Evolutionary conservation across 2,797 vertebrate species (phyloP).

Genomic region (Micromesistius poutassou): DNA sequence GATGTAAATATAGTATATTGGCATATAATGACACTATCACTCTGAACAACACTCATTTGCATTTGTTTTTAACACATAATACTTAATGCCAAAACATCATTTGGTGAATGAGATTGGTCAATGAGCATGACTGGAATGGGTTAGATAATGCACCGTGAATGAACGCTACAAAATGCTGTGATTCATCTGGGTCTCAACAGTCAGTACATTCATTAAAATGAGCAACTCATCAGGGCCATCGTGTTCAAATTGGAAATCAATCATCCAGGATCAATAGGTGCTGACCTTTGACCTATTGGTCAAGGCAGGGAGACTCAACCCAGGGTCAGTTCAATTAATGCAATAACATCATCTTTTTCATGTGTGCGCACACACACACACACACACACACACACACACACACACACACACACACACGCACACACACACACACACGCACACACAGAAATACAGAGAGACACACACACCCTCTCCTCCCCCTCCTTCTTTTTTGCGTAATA

Average conservation of each 20-base stretch:
- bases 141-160: too few relatives aligned
- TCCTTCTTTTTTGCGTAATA: too few relatives aligned
- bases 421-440: slow-evolving; percentile 4
- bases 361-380: background rate
- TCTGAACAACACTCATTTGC: background rate
- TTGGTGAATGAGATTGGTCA: too few relatives aligned
- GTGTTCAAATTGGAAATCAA: slow-evolving; percentile 14
- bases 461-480: background rate
- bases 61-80: too few relatives aligned
- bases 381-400: slow-evolving; percentile 2
- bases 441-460: background rate
- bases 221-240: slow-evolving; percentile 18
- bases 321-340: slow-evolving; percentile 15
- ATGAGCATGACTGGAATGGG: too few relatives aligned
- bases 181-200: background rate
- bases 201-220: slow-evolving; percentile 11
- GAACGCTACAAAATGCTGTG: too few relatives aligned
- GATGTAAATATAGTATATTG: too few relatives aligned
- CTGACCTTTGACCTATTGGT: slow-evolving; percentile 8
- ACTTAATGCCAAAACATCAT: too few relatives aligned
- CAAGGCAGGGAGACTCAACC: background rate
- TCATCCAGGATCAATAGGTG: slow-evolving; percentile 20
- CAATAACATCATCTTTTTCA: slow-evolving; percentile 11
- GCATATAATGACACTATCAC: background rate
- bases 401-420: slow-evolving; percentile 5